Conservation (phyloP, 2,113 vertebrate genomes). For the Alligator sinensis region DNA sequence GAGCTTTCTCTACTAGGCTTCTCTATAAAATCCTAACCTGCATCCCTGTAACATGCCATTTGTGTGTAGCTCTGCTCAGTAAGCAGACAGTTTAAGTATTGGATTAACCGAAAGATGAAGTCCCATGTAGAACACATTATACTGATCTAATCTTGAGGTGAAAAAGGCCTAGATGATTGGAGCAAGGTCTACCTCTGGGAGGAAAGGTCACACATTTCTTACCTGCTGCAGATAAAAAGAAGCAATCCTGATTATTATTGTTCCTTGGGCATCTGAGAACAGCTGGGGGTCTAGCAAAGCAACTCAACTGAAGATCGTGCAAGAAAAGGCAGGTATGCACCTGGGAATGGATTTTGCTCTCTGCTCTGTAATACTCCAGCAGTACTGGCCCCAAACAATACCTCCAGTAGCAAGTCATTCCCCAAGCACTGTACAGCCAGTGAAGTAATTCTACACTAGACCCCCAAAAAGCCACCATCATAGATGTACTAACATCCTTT, state of each 20-base stretch:
- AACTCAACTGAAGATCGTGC: background rate
- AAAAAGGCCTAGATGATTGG: background rate
- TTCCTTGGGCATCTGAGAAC: background rate
- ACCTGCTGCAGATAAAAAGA: background rate
- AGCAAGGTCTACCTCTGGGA: background rate
- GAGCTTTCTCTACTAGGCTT: background rate
- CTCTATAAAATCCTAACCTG: background rate
- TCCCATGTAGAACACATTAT: background rate
- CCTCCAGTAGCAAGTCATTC: background rate
- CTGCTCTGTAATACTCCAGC: background rate
- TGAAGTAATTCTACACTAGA: background rate
- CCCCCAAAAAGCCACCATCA: background rate
- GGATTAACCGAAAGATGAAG: background rate
- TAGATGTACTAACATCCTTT: background rate
- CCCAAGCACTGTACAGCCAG: background rate
- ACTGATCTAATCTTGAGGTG: background rate
- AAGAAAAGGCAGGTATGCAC: background rate
- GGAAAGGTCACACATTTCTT: background rate
- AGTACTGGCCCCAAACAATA: background rate
- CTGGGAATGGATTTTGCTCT: background rate
- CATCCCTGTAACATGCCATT: background rate
- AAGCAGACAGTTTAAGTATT: background rate
- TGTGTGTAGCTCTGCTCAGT: conserved; percentile 1
- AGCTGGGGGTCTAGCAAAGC: background rate
- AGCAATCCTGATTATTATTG: background rate